Evolutionary conservation across 2,797 vertebrate genomes (phyloP), one percentile per base, ranked within the genome.

Genomic region (Leontocebus nigricollis): DNA sequence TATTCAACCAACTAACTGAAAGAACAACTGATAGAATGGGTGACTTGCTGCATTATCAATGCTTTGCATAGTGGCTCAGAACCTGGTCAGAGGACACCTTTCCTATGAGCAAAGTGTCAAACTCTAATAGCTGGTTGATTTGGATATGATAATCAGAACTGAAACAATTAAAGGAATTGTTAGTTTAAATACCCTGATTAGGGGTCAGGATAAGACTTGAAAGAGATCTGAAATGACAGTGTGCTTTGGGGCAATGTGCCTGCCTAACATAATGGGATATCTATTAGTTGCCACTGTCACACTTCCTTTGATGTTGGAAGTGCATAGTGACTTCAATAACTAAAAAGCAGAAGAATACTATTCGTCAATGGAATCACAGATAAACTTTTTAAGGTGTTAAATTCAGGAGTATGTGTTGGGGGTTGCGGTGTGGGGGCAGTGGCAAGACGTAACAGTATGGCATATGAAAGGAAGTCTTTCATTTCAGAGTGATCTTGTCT

Each of bases 161-260:
- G 52, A 96, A 96, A 87, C 93, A 94, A 80, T 97, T 97, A 96
- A 97, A 97, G 95, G 76, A 81, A 94, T 92, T 95, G 90, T 93
- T 96, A 96, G 88, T 96, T 90, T 2, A 88, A 97, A 95, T 70
- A 80, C 75, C 83, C 46, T 96, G 92, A 88, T 96, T 95, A 97
- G 76, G 52, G 93, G 83, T 98, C 94, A 96, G 59, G 92, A 76
- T 88, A 92, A 92, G 77, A 92, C 72, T 93, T 92, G 57, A 87
- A 96, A 96, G 61, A 91, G 13, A 93, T 89, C 72, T 85, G 36
- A 96, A 94, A 97, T 93, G 83, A 94, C 86, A 93, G 57, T 91
- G 80, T 48, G 50, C 64, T 97, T 98, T 81, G 90, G 89, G 96
- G 57, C 80, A 87, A 88, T 1, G 22, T 55, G 41, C 77, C 94